These are phyloP conservation scores for Caerostris darwini DNA, from an alignment of 1,140 invertebrate genomes.

Conservation along the genomic window DNA sequence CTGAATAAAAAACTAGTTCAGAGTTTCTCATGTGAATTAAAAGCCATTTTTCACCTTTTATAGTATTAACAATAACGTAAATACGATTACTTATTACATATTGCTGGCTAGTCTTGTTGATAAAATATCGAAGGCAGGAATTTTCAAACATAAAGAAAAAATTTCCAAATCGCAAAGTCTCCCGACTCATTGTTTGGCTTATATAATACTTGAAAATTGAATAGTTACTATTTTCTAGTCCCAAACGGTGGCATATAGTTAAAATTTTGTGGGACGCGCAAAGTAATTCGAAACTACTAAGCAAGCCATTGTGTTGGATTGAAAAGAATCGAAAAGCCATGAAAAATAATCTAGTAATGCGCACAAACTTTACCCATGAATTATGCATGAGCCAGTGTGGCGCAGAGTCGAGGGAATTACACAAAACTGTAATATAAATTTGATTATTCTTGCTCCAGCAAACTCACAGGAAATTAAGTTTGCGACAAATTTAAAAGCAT, in stretches of 20 bases:
- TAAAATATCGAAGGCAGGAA: not conserved
- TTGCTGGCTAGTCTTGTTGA: not conserved
- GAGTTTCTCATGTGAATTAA: too few relatives aligned
- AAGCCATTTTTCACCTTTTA: too few relatives aligned
- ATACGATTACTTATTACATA: too few relatives aligned
- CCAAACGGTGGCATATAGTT: not conserved
- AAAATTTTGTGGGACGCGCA: not conserved
- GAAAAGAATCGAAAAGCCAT: slow-evolving; percentile 10
- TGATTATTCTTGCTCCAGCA: slow-evolving; percentile 46
- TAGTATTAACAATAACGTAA: too few relatives aligned
- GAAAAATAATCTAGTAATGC: slow-evolving; percentile 51
- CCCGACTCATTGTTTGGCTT: not conserved
- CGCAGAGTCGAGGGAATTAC: not conserved
- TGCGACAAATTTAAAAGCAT: slow-evolving; percentile 42
- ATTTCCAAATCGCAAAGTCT: not conserved
- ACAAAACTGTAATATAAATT: slow-evolving; percentile 68
- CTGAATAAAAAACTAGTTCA: too few relatives aligned
- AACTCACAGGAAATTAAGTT: slow-evolving; percentile 41
- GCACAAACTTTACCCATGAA: slow-evolving; percentile 14
- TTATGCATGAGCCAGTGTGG: slow-evolving; percentile 5
- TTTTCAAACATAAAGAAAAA: not conserved
- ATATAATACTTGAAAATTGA: not conserved
- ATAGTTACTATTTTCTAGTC: not conserved
- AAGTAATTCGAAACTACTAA: not conserved
- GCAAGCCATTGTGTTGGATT: not conserved